Evolutionary conservation across 2,113 vertebrate genomes (phyloP), one percentile per base, ranked within the genome.

Genomic region (Percina caprodes): DNA sequence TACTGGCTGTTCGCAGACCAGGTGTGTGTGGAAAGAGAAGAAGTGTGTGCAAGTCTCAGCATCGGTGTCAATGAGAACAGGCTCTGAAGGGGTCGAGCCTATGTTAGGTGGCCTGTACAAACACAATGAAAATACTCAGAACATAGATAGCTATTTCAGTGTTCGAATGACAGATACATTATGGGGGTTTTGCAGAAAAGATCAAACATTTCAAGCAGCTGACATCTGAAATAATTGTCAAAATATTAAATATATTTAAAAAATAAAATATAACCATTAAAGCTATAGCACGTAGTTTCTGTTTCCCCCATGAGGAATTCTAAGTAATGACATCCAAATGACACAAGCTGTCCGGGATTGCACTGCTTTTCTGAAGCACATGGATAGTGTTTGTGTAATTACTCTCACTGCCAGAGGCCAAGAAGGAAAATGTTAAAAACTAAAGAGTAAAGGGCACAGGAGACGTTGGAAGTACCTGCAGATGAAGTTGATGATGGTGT

Each of bases 1-100:
- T 89, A 99, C 98, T 92, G 93, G 83, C 77, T 97, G 94, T 82
- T 99, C 98, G 61, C 98, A 99, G 80, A 97, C 95, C 82, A 98
- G 93, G 0, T 94, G 92, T 0, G 97, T 99, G 89, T 97, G 97
- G 96, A 98, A 97, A 49, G 96, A 97, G 87, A 99, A 97, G 86
- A 95, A 96, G 91, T 97, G 96, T 0, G 96, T 97, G 92, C 98
- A 99, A 0, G 95, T 96, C 54, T 95, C 86, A 13, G 93, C 86
- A 0, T 96, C 93, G 0, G 96, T 95, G 35, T 89, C 94, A 13
- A 97, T 93, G 77, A 97, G 94, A 69, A 96, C 93, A 1, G 97
- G 98, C 18, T 74, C 81, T 49, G 93, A 90, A 0, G 86, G 88
- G 11, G 89, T 86, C 6, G 86, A 85, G 85, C 86, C 1, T 78